Evolutionary conservation across 2,888 invertebrate species (phyloP).

Genomic region (Sussaba pulchella): DNA sequence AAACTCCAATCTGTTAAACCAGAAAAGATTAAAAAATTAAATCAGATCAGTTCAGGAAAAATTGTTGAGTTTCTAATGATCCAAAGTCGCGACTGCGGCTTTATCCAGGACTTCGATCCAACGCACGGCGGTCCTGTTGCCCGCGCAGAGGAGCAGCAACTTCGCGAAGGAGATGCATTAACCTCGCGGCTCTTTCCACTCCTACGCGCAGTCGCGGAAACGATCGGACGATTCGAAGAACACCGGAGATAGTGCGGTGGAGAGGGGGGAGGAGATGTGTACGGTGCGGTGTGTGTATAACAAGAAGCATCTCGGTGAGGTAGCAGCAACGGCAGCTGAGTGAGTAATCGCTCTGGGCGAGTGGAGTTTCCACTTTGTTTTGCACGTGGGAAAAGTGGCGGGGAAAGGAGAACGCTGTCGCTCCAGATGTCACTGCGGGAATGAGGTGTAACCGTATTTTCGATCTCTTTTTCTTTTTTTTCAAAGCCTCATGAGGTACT

Average conservation of each 20-base stretch:
- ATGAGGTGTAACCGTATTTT: conserved; percentile 6
- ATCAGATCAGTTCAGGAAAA: too few species aligned
- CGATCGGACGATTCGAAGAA: conserved; percentile 41
- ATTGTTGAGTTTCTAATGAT: too few species aligned
- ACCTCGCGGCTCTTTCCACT: conserved; percentile 64
- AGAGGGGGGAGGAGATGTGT: too few species aligned
- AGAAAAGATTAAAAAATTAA: too few species aligned
- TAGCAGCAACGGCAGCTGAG: conserved; percentile 42
- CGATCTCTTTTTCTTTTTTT: not conserved
- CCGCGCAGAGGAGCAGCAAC: conserved; percentile 12
- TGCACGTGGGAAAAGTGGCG: conserved; percentile 61
- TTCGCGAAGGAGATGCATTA: conserved; percentile 68
- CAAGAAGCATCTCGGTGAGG: conserved; percentile 49
- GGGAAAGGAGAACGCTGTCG: conserved; percentile 26
- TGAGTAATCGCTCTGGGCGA: conserved; percentile 66
- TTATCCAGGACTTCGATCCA: conserved; percentile 20
- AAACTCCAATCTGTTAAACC: too few species aligned
- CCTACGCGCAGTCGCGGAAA: conserved; percentile 64
- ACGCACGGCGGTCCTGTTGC: conserved; percentile 27
- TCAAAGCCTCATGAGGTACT: too few species aligned
- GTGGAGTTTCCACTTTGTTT: conserved; percentile 64
- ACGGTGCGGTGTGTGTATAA: conserved; percentile 41
- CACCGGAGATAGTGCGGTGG: too few species aligned
- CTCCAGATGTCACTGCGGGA: conserved; percentile 5
- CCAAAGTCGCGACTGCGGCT: conserved; percentile 5